Conservation (phyloP, 2,113 vertebrate genomes). For the Tenebrosternarchus preto region DNA sequence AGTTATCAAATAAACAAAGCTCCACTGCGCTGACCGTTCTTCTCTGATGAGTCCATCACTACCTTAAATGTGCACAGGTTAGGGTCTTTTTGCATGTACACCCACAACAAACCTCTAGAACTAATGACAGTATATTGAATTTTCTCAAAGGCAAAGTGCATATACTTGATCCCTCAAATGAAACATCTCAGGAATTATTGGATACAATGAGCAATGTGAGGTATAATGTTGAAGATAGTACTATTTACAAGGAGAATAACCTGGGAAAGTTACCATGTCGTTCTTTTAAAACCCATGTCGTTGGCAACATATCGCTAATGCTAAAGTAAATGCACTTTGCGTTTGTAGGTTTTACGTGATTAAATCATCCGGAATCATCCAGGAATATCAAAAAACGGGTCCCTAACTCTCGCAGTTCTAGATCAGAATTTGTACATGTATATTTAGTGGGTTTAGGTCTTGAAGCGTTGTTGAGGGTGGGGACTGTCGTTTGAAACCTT, state of each 20-base stretch:
- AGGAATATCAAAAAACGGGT: not conserved
- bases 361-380: not conserved
- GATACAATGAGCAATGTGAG: slow-evolving; percentile 8
- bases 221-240: slow-evolving; percentile 22
- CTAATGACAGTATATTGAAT: slow-evolving; percentile 3
- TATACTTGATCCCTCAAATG: not conserved
- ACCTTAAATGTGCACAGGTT: not conserved
- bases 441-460: not conserved
- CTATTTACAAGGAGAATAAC: slow-evolving; percentile 30
- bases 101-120: slow-evolving; percentile 1
- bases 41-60: not conserved
- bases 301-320: slow-evolving; percentile 8
- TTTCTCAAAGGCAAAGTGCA: slow-evolving; percentile 21
- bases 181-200: not conserved
- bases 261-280: not conserved
- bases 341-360: not conserved
- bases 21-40: not conserved
- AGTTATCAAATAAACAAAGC: slow-evolving; percentile 6
- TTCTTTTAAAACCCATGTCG: not conserved
- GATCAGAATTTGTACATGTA: slow-evolving; percentile 19
- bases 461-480: not conserved
- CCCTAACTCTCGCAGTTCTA: not conserved
- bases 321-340: slow-evolving; percentile 25
- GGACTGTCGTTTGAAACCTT: not conserved
- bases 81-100: not conserved